Percentiles rank a stretch among this genome's conserved stretches.
These are phyloP conservation scores for Lagopus muta DNA, from an alignment of 2,113 vertebrate genomes.

Conservation along the genomic window DNA sequence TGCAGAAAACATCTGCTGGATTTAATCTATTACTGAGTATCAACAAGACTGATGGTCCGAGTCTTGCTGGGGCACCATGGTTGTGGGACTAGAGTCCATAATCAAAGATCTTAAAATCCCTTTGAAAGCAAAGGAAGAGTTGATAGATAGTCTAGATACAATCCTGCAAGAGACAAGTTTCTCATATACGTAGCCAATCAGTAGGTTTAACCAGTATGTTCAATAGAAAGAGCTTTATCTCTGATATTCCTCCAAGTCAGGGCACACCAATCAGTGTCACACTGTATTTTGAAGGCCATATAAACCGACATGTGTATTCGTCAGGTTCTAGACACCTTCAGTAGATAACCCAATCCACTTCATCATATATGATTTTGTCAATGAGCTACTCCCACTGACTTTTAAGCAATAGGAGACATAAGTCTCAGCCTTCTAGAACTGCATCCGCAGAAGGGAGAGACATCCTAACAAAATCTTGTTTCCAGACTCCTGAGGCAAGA, in stretches of 20 bases:
- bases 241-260: neutral
- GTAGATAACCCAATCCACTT: neutral
- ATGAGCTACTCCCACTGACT: neutral
- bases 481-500: neutral
- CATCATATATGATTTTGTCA: neutral
- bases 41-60: neutral
- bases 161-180: neutral
- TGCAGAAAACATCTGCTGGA: neutral
- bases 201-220: neutral
- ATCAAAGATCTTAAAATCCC: neutral
- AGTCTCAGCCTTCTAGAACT: neutral
- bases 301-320: neutral
- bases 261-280: neutral
- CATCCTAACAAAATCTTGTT: neutral
- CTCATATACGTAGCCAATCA: rapidly evolving
- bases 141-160: neutral
- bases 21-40: neutral
- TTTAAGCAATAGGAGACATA: neutral
- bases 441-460: rapidly evolving
- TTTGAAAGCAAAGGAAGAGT: neutral
- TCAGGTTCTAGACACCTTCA: neutral
- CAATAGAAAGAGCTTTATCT: neutral
- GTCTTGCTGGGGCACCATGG: rapidly evolving
- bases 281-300: neutral
- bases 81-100: neutral